Base-by-base conservation (phyloP, 2,113 vertebrate species). In the Gracilinanus agilis region DNA sequence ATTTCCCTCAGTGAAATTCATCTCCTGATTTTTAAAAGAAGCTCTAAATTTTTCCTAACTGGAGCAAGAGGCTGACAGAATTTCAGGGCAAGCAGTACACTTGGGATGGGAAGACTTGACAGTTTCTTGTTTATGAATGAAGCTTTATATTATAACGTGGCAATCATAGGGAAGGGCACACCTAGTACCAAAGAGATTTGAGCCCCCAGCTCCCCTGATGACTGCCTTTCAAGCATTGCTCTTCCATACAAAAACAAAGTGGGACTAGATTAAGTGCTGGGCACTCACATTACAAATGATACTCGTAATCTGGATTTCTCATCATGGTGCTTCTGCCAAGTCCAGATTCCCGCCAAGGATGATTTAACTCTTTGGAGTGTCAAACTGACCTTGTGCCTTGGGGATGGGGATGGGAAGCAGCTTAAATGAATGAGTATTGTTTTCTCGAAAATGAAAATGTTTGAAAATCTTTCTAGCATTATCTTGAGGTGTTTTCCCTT, bases 231-330 rank as follows among this genome's bases (percentile, higher is more conserved):
- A 98, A 95, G 61, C 88, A 67, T 96, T 97, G 96, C 95, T 97
- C 75, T 96, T 98, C 97, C 96, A 94, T 98, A 96, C 92, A 97
- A 98, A 98, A 98, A 53, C 97, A 98, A 98, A 98, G 94, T 91
- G 89, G 96, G 53, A 89, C 92, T 94, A 96, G 96, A 98, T 98
- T 98, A 98, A 98, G 97, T 98, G 97, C 94, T 93, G 98, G 98
- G 98, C 98, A 98, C 98, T 99, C 97, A 97, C 97, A 96, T 99
- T 99, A 98, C 98, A 98, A 98, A 98, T 98, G 98, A 99, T 98
- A 98, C 98, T 98, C 97, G 97, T 98, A 98, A 98, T 99, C 98
- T 99, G 99, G 98, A 98, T 98, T 99, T 99, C 99, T 99, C 99
- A 98, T 99, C 99, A 99, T 40, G 97, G 96, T 98, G 96, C 97